Conservation (phyloP, 2,888 invertebrate species). For the Gnatocerus cornutus region DNA sequence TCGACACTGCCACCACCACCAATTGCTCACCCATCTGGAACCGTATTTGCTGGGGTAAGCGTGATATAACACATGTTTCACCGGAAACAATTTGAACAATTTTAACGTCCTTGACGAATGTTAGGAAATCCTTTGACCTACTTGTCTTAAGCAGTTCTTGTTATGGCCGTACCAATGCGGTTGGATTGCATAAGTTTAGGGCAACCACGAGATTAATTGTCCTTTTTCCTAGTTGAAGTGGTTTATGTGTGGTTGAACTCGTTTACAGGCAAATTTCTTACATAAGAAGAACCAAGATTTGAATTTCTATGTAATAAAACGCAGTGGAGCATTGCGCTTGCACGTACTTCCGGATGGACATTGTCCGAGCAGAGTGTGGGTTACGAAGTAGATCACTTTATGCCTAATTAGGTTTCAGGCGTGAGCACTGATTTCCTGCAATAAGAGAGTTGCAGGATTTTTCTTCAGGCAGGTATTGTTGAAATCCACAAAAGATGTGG, state of each 20-base stretch:
- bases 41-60: conserved; percentile 15
- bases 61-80: conserved; percentile 41
- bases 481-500: not conserved
- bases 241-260: conserved; percentile 26
- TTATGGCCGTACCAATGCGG: conserved; percentile 15
- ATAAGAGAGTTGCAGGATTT: conserved; percentile 1
- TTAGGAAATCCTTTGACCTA: conserved; percentile 35
- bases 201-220: conserved; percentile 24
- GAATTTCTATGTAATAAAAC: conserved; percentile 44
- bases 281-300: conserved; percentile 28
- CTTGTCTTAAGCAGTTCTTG: conserved; percentile 21
- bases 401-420: conserved; percentile 17
- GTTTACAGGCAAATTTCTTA: conserved; percentile 23
- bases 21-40: conserved; percentile 34
- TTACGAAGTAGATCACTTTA: conserved; percentile 1
- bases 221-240: conserved; percentile 29
- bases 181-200: conserved; percentile 33
- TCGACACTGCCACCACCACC: conserved; percentile 35
- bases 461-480: not conserved
- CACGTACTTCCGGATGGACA: conserved; percentile 48
- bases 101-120: conserved; percentile 40
- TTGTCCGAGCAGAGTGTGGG: conserved; percentile 6
- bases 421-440: conserved; percentile 11
- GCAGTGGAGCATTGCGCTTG: conserved; percentile 37
- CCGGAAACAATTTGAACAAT: conserved; percentile 41